Evolutionary conservation across 2,113 vertebrate species (phyloP), one percentile per base, ranked within the genome.

Genomic region (Austrofundulus limnaeus): DNA sequence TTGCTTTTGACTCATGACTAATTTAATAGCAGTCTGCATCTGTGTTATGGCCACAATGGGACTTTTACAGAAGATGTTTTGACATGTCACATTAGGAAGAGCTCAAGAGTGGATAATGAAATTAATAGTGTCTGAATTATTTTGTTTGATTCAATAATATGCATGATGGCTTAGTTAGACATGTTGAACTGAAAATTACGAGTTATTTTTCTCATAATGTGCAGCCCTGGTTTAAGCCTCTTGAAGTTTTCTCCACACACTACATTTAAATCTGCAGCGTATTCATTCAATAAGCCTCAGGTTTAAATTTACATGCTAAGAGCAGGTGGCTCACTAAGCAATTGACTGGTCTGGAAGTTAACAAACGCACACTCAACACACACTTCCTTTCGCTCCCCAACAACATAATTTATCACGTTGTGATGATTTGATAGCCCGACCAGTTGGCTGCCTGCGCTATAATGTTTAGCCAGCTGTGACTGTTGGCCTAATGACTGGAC

Each of bases 381-480:
- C 42, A 24, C 54, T 11, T 38, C 9, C 34, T 31, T 51, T 14
- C 14, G 1, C 55, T 52, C 31, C 21, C 46, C 28, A 66, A 47
- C 72, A 69, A 60, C 54, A 60, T 53, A 63, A 76, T 73, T 79
- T 42, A 87, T 88, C 78, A 77, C 13, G 1, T 58, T 45, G 61
- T 79, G 70, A 75, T 84, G 78, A 75, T 71, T 78, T 66, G 71
- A 78, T 81, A 65, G 71, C 83, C 57, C 50, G 66, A 66, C 78
- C 79, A 80, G 77, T 83, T 72, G 72, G 81, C 83, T 68, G 66
- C 65, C 70, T 62, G 46, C 75, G 66, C 84, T 82, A 55, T 82
- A 77, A 75, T 76, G 83, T 81, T 82, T 77, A 85, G 77, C 85
- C 83, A 77, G 81, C 85, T 87, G 85, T 87, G 82, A 80, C 63